Conservation (phyloP, 2,797 vertebrate species). For the Oryzias dopingdopingensis region DNA sequence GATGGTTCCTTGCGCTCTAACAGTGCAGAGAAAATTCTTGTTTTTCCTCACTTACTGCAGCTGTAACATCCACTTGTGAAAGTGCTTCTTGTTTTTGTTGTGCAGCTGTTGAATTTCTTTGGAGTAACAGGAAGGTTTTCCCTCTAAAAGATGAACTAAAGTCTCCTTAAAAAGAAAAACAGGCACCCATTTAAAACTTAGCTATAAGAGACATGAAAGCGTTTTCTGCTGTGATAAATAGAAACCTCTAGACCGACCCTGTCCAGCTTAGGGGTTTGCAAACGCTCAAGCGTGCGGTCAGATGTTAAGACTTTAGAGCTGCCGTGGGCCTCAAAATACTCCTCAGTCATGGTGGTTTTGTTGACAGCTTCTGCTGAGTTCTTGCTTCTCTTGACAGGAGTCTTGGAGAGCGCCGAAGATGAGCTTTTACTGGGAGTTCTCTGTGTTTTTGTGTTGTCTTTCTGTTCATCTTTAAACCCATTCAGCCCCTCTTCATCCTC, state of each 20-base stretch:
- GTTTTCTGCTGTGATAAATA: neutral
- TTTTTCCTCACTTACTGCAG: conserved; percentile 79
- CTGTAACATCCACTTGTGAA: conserved; percentile 95
- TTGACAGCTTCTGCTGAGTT: conserved; percentile 60
- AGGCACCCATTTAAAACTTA: neutral
- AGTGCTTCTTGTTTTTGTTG: conserved; percentile 82
- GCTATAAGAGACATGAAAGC: neutral
- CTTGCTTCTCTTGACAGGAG: conserved; percentile 82
- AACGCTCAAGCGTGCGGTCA: conserved; percentile 89
- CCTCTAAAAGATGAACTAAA: conserved; percentile 80
- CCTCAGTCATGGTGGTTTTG: conserved; percentile 84
- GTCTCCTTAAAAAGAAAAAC: conserved; percentile 77
- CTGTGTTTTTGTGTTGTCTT: conserved; percentile 42
- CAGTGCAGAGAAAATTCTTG: neutral
- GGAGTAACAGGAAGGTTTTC: conserved; percentile 79
- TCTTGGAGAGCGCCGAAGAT: conserved; percentile 76
- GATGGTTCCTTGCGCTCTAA: neutral
- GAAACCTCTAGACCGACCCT: conserved; percentile 77
- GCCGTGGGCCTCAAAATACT: conserved; percentile 97
- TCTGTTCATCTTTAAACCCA: conserved; percentile 60
- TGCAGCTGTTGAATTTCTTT: conserved; percentile 85
- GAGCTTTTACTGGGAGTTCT: conserved; percentile 63
- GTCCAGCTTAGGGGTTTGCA: conserved; percentile 85
- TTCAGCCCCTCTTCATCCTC: conserved; percentile 58
- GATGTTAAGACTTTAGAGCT: conserved; percentile 94